A percentile compares a stretch with the other conserved stretches of the same genome.
phyloP scores from a whole-genome alignment of 1,140 invertebrate genomes.

The Megalonaias nervosa region DNA sequence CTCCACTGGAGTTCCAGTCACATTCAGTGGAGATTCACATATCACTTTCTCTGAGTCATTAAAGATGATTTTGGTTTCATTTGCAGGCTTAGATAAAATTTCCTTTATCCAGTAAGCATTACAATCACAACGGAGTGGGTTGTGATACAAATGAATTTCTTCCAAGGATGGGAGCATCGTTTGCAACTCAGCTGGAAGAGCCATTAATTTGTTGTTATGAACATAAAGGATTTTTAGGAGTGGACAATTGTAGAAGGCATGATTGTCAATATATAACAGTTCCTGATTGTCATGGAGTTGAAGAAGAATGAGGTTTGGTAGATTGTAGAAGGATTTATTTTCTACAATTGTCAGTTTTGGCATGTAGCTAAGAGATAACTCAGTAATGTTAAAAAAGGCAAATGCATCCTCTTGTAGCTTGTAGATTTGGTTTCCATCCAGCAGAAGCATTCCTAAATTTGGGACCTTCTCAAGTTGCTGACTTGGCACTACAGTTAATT shows the following conservation, averaged over 20 bases:
- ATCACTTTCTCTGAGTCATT: constrained; percentile 62
- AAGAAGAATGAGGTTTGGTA: constrained; percentile 64
- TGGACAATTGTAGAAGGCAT: constrained; percentile 67
- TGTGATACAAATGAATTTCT: constrained; percentile 69
- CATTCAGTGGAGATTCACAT: constrained; percentile 61
- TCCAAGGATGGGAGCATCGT: constrained; percentile 53
- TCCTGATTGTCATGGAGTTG: constrained; percentile 69
- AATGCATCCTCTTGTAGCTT: constrained; percentile 66
- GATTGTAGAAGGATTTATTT: constrained; percentile 68
- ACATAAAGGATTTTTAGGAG: constrained; percentile 66
- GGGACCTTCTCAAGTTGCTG: constrained; percentile 44
- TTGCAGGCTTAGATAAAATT: constrained; percentile 21
- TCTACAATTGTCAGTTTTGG: constrained; percentile 68
- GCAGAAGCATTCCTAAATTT: constrained; percentile 55
- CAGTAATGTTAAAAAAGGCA: constrained; percentile 56
- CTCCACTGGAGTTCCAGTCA: constrained; percentile 54
- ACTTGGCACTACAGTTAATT: constrained; percentile 40
- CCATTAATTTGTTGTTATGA: constrained; percentile 69
- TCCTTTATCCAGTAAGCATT: constrained; percentile 71
- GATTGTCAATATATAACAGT: constrained; percentile 69
- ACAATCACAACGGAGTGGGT: constrained; percentile 73
- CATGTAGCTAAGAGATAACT: constrained; percentile 67
- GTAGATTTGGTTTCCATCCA: constrained; percentile 58
- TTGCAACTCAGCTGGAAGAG: constrained; percentile 60
- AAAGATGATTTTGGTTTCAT: constrained; percentile 42